Conservation (phyloP, 2,113 vertebrate species). For the Cnemophilus loriae region DNA sequence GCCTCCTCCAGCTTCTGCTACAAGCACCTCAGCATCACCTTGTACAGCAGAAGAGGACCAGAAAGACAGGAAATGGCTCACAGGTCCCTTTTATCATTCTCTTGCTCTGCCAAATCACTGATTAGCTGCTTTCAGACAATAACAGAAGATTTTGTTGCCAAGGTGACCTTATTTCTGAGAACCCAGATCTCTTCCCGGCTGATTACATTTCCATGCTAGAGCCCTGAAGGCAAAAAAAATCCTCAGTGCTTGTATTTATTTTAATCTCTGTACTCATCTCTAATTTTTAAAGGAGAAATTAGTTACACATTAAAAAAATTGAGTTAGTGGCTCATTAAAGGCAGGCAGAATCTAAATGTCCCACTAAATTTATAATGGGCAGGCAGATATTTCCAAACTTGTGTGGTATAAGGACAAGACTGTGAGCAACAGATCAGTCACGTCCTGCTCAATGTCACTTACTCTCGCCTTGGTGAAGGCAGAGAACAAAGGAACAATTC, state of each 20-base stretch:
- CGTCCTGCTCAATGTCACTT: neutral
- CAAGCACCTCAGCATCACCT: neutral
- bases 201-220: slow-evolving; percentile 11
- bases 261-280: neutral
- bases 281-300: neutral
- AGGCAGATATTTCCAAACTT: neutral
- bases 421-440: neutral
- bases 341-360: neutral
- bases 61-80: neutral
- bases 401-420: neutral
- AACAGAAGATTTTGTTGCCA: slow-evolving; percentile 35
- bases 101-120: slow-evolving; percentile 5
- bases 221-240: neutral
- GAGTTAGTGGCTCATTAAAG: neutral
- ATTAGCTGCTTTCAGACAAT: slow-evolving; percentile 36
- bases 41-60: neutral
- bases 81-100: neutral
- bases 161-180: slow-evolving; percentile 53
- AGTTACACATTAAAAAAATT: neutral
- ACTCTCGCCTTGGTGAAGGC: neutral
- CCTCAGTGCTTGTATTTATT: slow-evolving; percentile 3
- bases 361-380: neutral
- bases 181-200: neutral
- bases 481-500: neutral
- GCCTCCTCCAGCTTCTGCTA: neutral